Conservation (phyloP, 2,888 invertebrate species). For the Anarsia innoxiella region DNA sequence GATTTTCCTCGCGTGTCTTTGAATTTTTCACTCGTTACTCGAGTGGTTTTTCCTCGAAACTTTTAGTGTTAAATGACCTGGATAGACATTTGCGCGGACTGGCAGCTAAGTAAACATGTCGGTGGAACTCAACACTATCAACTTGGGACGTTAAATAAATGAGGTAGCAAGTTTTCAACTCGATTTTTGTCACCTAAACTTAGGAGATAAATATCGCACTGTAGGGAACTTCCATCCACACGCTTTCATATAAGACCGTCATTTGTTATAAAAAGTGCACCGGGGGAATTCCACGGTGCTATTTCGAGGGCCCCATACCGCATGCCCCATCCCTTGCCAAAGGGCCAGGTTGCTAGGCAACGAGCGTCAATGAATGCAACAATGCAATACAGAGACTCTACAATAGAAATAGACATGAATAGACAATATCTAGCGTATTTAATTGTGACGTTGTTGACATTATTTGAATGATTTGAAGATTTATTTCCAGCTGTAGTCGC, state of each 20-base stretch:
- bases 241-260: slow-evolving; percentile 24
- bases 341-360: slow-evolving; percentile 45
- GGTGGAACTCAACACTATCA: too few species aligned
- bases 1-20: slow-evolving; percentile 39
- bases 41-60: slow-evolving; percentile 34
- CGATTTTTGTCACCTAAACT: background rate
- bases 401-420: slow-evolving; percentile 45
- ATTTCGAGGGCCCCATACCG: slow-evolving; percentile 48
- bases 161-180: too few species aligned
- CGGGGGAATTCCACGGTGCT: slow-evolving; percentile 62
- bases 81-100: slow-evolving; percentile 40
- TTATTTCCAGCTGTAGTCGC: slow-evolving; percentile 50
- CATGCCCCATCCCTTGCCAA: slow-evolving; percentile 26
- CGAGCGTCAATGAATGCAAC: slow-evolving; percentile 34
- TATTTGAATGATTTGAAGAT: slow-evolving; percentile 49
- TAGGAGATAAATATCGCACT: slow-evolving; percentile 10
- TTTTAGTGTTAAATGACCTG: slow-evolving; percentile 55
- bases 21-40: slow-evolving; percentile 35
- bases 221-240: slow-evolving; percentile 2
- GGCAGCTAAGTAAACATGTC: background rate
- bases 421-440: slow-evolving; percentile 40
- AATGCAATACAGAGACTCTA: slow-evolving; percentile 27
- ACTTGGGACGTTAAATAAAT: too few species aligned
- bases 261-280: slow-evolving; percentile 44
- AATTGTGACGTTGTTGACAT: slow-evolving; percentile 52